A percentile compares a stretch with the other conserved stretches of the same genome.
These are phyloP conservation scores for Rhagium mordax DNA, from an alignment of 2,888 invertebrate genomes.

Conservation along the genomic window DNA sequence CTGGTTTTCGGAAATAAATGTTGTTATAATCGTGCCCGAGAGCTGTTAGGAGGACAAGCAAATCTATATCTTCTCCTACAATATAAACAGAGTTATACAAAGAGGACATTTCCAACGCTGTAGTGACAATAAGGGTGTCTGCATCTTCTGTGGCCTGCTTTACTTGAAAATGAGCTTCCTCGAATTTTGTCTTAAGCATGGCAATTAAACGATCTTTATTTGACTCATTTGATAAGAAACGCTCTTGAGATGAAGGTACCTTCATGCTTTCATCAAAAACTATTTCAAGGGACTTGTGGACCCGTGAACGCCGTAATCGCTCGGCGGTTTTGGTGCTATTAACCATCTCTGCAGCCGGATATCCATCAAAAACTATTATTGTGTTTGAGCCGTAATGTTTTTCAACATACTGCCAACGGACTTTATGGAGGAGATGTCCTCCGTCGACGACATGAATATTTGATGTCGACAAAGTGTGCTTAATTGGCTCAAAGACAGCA, in stretches of 20 bases:
- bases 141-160: not conserved
- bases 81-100: not conserved
- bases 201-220: not conserved
- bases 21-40: not conserved
- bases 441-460: constrained; percentile 3
- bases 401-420: not conserved
- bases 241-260: not conserved
- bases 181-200: not conserved
- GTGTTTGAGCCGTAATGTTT: too few species aligned
- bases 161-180: not conserved
- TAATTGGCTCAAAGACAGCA: constrained; percentile 4
- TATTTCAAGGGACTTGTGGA: not conserved
- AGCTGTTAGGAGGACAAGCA: constrained; percentile 1
- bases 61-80: not conserved
- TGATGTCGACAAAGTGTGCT: not conserved
- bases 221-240: constrained; percentile 3
- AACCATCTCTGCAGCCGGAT: not conserved
- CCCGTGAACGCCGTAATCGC: constrained; percentile 3
- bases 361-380: too few species aligned
- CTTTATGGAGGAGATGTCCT: not conserved
- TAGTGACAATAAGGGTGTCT: constrained; percentile 3
- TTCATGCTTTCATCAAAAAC: not conserved
- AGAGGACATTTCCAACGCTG: constrained; percentile 3
- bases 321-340: constrained; percentile 5
- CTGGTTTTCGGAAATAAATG: not conserved